These are phyloP conservation scores for Rhinichthys osculus DNA, from an alignment of 2,797 vertebrate genomes.

Conservation along the genomic window DNA sequence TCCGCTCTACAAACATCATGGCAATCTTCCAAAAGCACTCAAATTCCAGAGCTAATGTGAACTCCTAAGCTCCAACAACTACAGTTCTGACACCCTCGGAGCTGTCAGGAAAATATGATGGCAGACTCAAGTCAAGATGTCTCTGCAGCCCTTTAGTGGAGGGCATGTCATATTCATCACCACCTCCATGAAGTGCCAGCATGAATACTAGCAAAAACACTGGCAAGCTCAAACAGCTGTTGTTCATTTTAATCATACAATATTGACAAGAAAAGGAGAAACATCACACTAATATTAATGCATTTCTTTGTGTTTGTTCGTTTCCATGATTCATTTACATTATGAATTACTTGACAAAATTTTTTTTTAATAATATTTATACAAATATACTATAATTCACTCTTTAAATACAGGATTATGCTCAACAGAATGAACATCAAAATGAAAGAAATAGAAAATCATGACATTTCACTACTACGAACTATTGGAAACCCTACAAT, in stretches of 20 bases:
- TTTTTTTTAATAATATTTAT: background rate
- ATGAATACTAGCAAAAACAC: background rate
- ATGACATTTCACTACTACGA: background rate
- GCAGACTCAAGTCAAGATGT: slow-evolving; percentile 5
- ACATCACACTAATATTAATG: background rate
- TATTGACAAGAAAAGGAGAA: background rate
- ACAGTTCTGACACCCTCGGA: slow-evolving; percentile 8
- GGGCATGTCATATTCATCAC: background rate
- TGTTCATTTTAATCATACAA: background rate
- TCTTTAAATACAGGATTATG: background rate
- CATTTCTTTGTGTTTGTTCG: background rate
- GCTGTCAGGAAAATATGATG: slow-evolving; percentile 34
- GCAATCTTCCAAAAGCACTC: slow-evolving; percentile 27
- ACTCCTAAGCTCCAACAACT: slow-evolving; percentile 15
- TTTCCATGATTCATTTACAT: background rate
- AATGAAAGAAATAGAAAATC: background rate
- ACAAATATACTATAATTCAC: background rate
- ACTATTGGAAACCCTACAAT: no score
- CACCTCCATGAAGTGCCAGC: background rate
- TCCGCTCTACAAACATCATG: slow-evolving; percentile 19
- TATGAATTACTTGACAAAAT: background rate
- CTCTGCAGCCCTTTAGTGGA: background rate
- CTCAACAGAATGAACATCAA: background rate
- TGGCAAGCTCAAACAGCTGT: background rate
- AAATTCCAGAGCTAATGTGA: slow-evolving; percentile 16